phyloP scores from a whole-genome alignment of 2,888 invertebrate species.

The Caenorhabditis drosophilae region DNA sequence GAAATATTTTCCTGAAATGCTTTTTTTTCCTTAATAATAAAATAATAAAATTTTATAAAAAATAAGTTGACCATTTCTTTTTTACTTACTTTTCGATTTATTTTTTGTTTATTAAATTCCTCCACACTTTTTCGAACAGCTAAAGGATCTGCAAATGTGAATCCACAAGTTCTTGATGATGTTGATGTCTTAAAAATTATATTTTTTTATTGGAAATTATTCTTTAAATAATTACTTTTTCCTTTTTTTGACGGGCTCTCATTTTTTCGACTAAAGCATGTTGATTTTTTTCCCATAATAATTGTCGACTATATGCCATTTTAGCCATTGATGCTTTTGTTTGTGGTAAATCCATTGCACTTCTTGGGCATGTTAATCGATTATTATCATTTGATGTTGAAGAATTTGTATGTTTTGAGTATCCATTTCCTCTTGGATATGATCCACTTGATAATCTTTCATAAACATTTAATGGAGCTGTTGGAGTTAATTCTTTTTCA shows the following conservation, averaged over 20 bases:
- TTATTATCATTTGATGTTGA: conserved; percentile 3
- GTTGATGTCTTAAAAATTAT: too few relatives aligned
- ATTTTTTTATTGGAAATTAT: not conserved
- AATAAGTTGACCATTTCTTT: too few relatives aligned
- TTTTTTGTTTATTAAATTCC: conserved; percentile 37
- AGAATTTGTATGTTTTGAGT: not conserved
- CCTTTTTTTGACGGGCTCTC: conserved; percentile 40
- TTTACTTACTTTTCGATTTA: conserved; percentile 3
- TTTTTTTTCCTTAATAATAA: not conserved
- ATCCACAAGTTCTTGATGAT: conserved; percentile 36
- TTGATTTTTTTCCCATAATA: conserved; percentile 60
- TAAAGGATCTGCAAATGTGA: conserved; percentile 49
- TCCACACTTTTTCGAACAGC: conserved; percentile 42
- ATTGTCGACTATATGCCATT: conserved; percentile 65
- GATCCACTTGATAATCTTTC: conserved; percentile 30
- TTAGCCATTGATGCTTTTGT: conserved; percentile 67
- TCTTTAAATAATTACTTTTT: conserved; percentile 8
- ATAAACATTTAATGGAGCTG: conserved; percentile 38
- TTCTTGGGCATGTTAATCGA: conserved; percentile 47
- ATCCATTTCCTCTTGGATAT: conserved; percentile 10
- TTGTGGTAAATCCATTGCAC: conserved; percentile 62
- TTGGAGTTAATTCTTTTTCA: conserved; percentile 15
- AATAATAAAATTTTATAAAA: not conserved
- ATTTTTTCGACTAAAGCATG: conserved; percentile 58
- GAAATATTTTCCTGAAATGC: conserved; percentile 8